Evolutionary conservation across 2,113 vertebrate genomes (phyloP).

Genomic region (Alouatta palliata): DNA sequence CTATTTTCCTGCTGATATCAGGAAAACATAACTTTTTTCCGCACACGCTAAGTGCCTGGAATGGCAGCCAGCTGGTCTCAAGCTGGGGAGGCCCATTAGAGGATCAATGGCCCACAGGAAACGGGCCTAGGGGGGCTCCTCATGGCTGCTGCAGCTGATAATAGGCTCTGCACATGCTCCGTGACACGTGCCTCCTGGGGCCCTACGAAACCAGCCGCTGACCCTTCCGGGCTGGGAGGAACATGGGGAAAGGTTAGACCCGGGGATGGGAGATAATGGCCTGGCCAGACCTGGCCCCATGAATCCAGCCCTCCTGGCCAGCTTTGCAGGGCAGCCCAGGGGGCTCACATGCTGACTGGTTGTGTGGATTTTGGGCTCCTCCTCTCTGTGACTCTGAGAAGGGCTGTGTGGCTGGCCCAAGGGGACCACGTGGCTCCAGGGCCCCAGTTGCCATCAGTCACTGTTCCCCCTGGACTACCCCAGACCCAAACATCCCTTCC

Average conservation of each 20-base stretch:
- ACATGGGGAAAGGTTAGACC: rapidly evolving
- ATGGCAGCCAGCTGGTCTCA: neutral
- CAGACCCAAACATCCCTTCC: no score
- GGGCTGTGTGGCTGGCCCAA: no score
- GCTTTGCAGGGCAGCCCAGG: rapidly evolving
- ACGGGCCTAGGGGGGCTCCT: rapidly evolving
- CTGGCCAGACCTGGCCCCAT: neutral
- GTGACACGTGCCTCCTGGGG: neutral
- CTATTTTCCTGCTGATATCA: constrained; percentile 45
- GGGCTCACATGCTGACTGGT: neutral
- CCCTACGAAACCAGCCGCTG: rapidly evolving
- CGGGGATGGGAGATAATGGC: neutral
- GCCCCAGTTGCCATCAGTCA: no score
- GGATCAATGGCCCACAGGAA: neutral
- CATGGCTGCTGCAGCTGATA: neutral
- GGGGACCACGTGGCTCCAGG: no score
- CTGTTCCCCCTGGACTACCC: no score
- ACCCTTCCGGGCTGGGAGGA: rapidly evolving
- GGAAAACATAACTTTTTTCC: neutral
- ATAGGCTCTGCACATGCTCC: rapidly evolving
- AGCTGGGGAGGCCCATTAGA: neutral
- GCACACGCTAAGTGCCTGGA: rapidly evolving
- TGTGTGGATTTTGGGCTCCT: no score
- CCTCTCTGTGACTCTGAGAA: no score
- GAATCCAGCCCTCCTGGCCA: no score